Conservation (phyloP, 2,797 vertebrate species). For the Brachymystax lenok region DNA sequence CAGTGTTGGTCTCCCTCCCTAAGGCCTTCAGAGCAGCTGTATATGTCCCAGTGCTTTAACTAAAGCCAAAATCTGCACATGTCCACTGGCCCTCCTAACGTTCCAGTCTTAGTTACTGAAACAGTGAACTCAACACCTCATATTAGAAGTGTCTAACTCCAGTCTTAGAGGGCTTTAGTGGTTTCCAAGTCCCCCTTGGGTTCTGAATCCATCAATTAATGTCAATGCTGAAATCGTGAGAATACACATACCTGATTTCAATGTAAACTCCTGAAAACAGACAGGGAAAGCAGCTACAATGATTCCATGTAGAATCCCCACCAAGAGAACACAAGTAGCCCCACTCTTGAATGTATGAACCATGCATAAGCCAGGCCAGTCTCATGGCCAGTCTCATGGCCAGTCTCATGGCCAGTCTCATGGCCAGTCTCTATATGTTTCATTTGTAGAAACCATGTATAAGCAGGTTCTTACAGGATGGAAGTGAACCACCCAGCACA, state of each 20-base stretch:
- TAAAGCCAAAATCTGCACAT: slow-evolving; percentile 15
- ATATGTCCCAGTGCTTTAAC: slow-evolving; percentile 19
- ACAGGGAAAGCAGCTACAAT: too few relatives aligned
- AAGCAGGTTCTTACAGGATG: neutral
- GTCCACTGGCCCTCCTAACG: slow-evolving; percentile 28
- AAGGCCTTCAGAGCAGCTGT: neutral
- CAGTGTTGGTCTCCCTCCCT: neutral
- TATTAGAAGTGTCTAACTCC: neutral
- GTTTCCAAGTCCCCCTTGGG: neutral
- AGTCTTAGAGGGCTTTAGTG: neutral
- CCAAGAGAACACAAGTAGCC: too few relatives aligned
- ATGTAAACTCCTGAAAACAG: too few relatives aligned
- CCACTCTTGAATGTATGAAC: neutral
- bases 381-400: neutral
- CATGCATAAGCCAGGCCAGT: neutral
- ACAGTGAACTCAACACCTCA: neutral
- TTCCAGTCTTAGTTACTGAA: neutral
- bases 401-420: too few relatives aligned
- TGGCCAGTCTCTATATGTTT: neutral
- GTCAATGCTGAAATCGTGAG: neutral
- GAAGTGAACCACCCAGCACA: neutral
- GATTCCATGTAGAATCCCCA: too few relatives aligned
- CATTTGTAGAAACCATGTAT: neutral
- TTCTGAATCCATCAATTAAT: neutral
- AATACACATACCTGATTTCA: too few relatives aligned